Evolutionary conservation across 2,888 invertebrate genomes (phyloP), one percentile per base, ranked within the genome.

Genomic region (Leucoptera coffeella): DNA sequence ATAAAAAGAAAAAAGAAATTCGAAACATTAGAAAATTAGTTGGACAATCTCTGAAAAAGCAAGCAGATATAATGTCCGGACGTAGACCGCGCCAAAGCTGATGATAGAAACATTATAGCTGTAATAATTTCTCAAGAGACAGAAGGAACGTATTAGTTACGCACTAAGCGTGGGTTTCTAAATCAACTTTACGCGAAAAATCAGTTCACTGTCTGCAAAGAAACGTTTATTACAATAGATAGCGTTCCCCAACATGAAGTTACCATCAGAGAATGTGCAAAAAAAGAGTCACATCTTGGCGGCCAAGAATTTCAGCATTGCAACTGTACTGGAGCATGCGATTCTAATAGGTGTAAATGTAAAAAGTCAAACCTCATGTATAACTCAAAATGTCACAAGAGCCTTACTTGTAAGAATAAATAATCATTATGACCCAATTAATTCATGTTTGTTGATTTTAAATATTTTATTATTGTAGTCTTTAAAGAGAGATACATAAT

Each of bases 231-330:
- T 22, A 28, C 22, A 27, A 22, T 8, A 12, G 25, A 28, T 12
- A 21, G 14, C 11, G 22, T 15, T 12, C 12, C 11, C 15, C 25
- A 17, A 14, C 27, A n/a, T 17, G 17, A 17, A 17, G 17, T 17
- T 17, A 17, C 17, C 17, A 17, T 17, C 17, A 14, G 24, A 21
- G 26, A 31, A 23, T 26, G 23, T 23, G 31, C 29, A 23, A 22
- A 22, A 27, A 28, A 29, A 27, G 29, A 32, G 17, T 32, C 29
- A 23, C 24, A 27, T 28, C 19, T 27, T 21, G 29, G 27, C 14
- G 29, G 29, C 22, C 32, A 29, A 29, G 32, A 29, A 22, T 29
- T 29, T 29, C 27, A 32, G 25, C 14, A 27, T 26, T 32, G 32
- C 26, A 27, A 27, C 22, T 32, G 31, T 22, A 32, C 27, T 22